A percentile compares a stretch with the other conserved stretches of the same genome.
These are phyloP conservation scores for Trididemnum clinides DNA, from an alignment of 23 tunicate species.

Conservation along the genomic window DNA sequence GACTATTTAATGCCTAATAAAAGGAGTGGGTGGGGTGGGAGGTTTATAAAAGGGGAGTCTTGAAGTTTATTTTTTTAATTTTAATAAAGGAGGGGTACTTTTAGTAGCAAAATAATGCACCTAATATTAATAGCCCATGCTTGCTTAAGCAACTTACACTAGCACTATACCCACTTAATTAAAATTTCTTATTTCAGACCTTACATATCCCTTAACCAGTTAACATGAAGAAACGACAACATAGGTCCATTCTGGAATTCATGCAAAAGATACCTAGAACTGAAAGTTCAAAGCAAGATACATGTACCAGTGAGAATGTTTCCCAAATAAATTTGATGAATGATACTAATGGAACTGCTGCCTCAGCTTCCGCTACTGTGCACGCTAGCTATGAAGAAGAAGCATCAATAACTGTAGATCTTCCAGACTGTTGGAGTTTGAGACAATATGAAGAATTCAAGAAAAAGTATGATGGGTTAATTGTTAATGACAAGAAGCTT, in stretches of 20 bases:
- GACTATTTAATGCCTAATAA: too few species aligned
- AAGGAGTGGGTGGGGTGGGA: too few species aligned
- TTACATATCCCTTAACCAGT: neutral
- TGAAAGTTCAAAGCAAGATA: neutral
- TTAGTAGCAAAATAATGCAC: too few species aligned
- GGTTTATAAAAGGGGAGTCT: too few species aligned
- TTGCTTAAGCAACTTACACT: too few species aligned
- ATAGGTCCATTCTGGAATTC: neutral
- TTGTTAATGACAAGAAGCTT: conserved; percentile 19
- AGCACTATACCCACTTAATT: too few species aligned
- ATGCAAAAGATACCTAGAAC: neutral
- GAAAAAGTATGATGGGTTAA: conserved; percentile 47
- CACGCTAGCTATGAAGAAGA: neutral
- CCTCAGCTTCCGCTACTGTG: neutral
- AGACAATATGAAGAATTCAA: conserved; percentile 14
- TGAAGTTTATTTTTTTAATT: too few species aligned
- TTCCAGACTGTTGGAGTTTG: conserved; percentile 51
- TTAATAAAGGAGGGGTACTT: too few species aligned
- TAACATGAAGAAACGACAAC: neutral
- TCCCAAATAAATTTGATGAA: neutral
- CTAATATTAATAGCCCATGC: too few species aligned
- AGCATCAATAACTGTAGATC: neutral
- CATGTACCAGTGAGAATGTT: neutral
- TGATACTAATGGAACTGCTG: neutral
- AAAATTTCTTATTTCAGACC: neutral